Evolutionary conservation across 2,888 invertebrate genomes (phyloP).

Genomic region (Toxonevra muliebris): DNA sequence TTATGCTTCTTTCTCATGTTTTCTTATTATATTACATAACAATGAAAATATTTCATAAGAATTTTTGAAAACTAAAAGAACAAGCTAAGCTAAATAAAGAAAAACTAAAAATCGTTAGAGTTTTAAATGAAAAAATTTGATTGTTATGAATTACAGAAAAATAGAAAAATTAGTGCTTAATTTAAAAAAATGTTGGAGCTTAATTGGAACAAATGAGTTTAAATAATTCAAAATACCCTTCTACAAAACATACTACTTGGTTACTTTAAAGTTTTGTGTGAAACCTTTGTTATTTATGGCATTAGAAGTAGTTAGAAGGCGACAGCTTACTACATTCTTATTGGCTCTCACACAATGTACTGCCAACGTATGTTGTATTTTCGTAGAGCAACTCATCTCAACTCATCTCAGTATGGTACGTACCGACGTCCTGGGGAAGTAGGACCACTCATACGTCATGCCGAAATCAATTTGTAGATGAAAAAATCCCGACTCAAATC

Average conservation of each 20-base stretch:
- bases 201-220: neutral
- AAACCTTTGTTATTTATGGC: neutral
- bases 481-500: conserved; percentile 89
- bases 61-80: no score
- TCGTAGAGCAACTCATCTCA: conserved; percentile 62
- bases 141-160: neutral
- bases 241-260: neutral
- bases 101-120: no score
- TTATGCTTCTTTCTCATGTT: no score
- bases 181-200: neutral
- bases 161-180: neutral
- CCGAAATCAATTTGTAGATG: conserved; percentile 76
- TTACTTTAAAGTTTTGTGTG: conserved; percentile 11
- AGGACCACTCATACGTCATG: conserved; percentile 76
- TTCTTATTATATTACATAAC: no score
- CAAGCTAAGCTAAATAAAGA: no score
- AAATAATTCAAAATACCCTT: neutral
- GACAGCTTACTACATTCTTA: conserved; percentile 1
- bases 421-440: conserved; percentile 86
- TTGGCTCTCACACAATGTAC: conserved; percentile 12
- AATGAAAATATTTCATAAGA: no score
- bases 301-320: conserved; percentile 18
- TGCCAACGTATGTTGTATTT: conserved; percentile 36
- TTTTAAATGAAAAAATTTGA: neutral
- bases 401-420: conserved; percentile 84